Evolutionary conservation across 2,888 invertebrate genomes (phyloP).

Genomic region (Dryobotodes eremita): DNA sequence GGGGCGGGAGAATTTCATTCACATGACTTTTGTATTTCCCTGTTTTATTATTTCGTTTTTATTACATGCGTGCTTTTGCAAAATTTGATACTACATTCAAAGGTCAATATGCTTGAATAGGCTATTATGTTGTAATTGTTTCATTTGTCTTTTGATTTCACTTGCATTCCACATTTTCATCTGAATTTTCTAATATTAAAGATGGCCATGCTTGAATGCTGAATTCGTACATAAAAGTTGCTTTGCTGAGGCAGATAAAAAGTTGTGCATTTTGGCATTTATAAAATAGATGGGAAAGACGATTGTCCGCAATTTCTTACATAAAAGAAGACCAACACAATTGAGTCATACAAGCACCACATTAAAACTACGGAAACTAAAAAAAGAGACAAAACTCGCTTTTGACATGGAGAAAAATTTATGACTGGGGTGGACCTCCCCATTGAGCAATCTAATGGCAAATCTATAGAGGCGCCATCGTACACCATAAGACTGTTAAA

Average conservation of each 20-base stretch:
- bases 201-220: neutral
- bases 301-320: neutral
- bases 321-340: slow-evolving; percentile 14
- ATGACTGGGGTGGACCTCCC: slow-evolving; percentile 75
- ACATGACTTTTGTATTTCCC: slow-evolving; percentile 81
- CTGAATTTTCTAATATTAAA: neutral
- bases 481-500: slow-evolving; percentile 87
- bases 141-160: neutral
- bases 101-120: neutral
- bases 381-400: slow-evolving; percentile 61
- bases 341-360: slow-evolving; percentile 41
- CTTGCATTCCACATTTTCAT: neutral
- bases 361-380: slow-evolving; percentile 45
- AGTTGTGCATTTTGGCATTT: neutral
- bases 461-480: slow-evolving; percentile 87
- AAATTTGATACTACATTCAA: slow-evolving; percentile 27
- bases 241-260: neutral
- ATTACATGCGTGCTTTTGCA: slow-evolving; percentile 39
- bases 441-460: slow-evolving; percentile 83
- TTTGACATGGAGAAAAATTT: slow-evolving; percentile 78
- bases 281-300: neutral
- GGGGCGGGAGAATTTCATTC: slow-evolving; percentile 79
- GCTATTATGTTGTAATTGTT: neutral
- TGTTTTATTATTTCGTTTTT: slow-evolving; percentile 70
- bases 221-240: neutral